Evolutionary conservation across 2,888 invertebrate genomes (phyloP).

Genomic region (Lamproptera curius): DNA sequence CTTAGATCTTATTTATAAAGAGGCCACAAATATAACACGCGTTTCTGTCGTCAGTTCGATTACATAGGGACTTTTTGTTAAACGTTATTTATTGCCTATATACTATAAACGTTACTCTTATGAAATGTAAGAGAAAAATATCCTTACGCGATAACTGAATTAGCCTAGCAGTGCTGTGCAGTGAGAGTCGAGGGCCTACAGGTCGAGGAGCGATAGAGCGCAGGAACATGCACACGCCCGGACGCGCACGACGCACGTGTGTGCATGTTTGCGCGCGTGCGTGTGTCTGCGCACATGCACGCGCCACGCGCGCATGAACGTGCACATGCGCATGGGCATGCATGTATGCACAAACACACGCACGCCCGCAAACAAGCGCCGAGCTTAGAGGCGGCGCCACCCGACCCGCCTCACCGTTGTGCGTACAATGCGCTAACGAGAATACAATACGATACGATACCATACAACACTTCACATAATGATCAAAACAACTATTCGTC

Average conservation of each 20-base stretch:
- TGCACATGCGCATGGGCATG: conserved; percentile 14
- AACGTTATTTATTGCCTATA: conserved; percentile 75
- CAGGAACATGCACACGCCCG: conserved; percentile 11
- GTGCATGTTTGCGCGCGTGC: too few species aligned
- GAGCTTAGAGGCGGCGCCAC: conserved; percentile 25
- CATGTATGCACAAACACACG: conserved; percentile 10
- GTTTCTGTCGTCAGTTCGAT: conserved; percentile 78
- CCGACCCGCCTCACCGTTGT: conserved; percentile 55
- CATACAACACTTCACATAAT: conserved; percentile 75
- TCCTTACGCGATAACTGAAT: conserved; percentile 74
- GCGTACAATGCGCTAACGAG: conserved; percentile 73
- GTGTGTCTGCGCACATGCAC: conserved; percentile 11
- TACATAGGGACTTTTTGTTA: conserved; percentile 77
- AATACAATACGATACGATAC: conserved; percentile 48
- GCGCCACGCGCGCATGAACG: conserved; percentile 2
- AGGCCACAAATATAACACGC: conserved; percentile 78
- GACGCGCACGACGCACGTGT: conserved; percentile 5
- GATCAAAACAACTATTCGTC: conserved; percentile 75
- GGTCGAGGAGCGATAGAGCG: conserved; percentile 27
- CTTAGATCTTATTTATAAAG: conserved; percentile 78
- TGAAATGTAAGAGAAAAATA: conserved; percentile 74
- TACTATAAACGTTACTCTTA: conserved; percentile 72
- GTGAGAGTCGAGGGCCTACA: conserved; percentile 56
- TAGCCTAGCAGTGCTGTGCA: conserved; percentile 76
- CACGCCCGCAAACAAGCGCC: conserved; percentile 11